A percentile compares a stretch with the other conserved stretches of the same genome.
phyloP scores from a whole-genome alignment of 2,113 vertebrate species.

The Phoxinus phoxinus region DNA sequence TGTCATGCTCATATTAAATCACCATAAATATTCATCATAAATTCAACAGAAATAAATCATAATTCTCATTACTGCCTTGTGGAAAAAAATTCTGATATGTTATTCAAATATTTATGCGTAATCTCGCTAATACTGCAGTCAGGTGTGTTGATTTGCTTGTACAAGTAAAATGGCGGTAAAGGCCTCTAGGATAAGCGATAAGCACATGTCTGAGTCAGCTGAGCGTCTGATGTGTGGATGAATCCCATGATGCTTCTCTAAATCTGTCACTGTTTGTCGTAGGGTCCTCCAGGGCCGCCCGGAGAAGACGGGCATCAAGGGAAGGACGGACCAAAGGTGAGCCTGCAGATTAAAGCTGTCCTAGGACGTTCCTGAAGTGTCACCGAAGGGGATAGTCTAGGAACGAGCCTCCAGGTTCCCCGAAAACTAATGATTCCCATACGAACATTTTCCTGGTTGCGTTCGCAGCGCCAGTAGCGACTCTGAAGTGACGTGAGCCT shows the following conservation, averaged over 20 bases:
- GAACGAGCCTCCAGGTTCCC: too few relatives aligned
- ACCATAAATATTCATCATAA: too few relatives aligned
- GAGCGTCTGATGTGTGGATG: not conserved
- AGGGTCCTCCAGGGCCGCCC: conserved; percentile 87
- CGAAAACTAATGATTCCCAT: too few relatives aligned
- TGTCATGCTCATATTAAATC: not conserved
- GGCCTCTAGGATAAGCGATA: not conserved
- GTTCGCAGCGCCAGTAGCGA: too few relatives aligned
- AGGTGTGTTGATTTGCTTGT: not conserved
- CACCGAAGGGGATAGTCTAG: too few relatives aligned
- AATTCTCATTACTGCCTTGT: not conserved
- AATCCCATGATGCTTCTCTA: conserved; percentile 4
- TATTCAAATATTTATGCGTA: not conserved
- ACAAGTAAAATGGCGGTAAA: not conserved
- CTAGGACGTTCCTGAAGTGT: not conserved
- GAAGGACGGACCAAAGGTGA: conserved; percentile 93
- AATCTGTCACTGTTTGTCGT: conserved; percentile 41
- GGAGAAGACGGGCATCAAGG: conserved; percentile 95
- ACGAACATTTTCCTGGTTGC: too few relatives aligned
- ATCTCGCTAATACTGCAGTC: not conserved
- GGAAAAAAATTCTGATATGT: not conserved
- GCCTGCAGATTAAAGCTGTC: not conserved
- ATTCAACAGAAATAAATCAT: not conserved
- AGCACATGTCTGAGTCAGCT: not conserved
- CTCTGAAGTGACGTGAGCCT: too few relatives aligned